Evolutionary conservation across 92 coral and sea anemone genomes (phyloP).

Genomic region (Epizoanthus scotinus): DNA sequence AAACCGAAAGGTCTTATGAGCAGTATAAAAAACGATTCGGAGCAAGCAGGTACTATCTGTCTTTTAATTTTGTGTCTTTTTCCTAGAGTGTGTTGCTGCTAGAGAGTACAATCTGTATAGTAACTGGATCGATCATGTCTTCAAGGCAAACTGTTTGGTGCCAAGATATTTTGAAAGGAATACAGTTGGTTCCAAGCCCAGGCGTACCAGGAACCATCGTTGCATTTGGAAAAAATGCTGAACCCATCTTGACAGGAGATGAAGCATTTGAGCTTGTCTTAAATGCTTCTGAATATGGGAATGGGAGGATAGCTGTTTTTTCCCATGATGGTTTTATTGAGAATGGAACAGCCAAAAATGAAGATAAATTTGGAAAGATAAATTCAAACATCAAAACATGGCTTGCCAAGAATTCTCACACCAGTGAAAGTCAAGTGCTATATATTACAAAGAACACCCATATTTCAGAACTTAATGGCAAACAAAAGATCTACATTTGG

Average conservation of each 20-base stretch:
- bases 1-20: no score
- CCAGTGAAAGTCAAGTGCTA: constrained; percentile 28
- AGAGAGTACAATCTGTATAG: no score
- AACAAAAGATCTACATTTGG: constrained; percentile 32
- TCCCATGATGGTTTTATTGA: constrained; percentile 15
- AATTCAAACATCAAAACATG: constrained; percentile 30
- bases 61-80: no score
- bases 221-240: constrained; percentile 42
- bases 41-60: no score
- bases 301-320: constrained; percentile 34
- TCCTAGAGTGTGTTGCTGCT: no score
- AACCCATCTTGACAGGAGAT: constrained; percentile 40
- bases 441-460: constrained; percentile 17
- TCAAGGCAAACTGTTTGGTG: constrained; percentile 13
- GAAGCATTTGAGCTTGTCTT: constrained; percentile 13
- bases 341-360: neutral
- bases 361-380: constrained; percentile 5
- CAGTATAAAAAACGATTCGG: no score
- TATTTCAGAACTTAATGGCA: constrained; percentile 5
- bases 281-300: constrained; percentile 21
- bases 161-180: constrained; percentile 15
- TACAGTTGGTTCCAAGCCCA: neutral
- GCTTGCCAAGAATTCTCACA: constrained; percentile 23
- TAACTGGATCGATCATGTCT: no score
- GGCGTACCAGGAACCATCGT: constrained; percentile 37